These are phyloP conservation scores for Phasianus colchicus DNA, from an alignment of 2,113 vertebrate species.

Conservation along the genomic window DNA sequence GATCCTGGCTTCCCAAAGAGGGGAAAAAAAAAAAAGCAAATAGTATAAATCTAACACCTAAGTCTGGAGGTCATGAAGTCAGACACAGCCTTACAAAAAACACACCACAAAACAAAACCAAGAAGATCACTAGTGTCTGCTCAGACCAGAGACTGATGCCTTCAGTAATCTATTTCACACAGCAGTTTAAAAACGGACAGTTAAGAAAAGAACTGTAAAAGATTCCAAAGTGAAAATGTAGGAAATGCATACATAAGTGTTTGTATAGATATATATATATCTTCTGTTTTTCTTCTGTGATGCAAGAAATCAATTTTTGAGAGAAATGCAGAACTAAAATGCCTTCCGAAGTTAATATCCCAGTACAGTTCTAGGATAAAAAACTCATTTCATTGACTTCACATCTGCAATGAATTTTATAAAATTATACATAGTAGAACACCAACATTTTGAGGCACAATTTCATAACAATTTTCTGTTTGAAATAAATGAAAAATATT, in stretches of 20 bases:
- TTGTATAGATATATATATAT: background rate
- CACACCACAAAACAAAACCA: background rate
- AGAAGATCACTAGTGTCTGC: background rate
- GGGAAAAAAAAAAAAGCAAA: background rate
- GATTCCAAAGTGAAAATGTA: background rate
- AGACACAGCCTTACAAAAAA: background rate
- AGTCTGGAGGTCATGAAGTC: background rate
- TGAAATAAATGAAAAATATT: background rate
- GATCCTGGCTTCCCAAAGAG: background rate
- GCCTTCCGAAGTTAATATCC: background rate
- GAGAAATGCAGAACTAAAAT: background rate
- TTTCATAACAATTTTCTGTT: conserved; percentile 21
- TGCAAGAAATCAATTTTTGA: background rate
- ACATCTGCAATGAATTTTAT: conserved; percentile 13
- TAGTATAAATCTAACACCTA: background rate
- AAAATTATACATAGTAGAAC: conserved; percentile 19
- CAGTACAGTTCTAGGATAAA: background rate
- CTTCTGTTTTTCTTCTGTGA: background rate
- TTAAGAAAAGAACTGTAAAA: background rate
- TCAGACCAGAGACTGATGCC: background rate
- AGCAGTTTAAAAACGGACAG: background rate
- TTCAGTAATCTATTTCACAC: background rate
- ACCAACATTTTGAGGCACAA: conserved; percentile 23
- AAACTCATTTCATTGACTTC: background rate
- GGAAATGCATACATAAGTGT: background rate